Base-by-base conservation (phyloP, 2,113 vertebrate species). In the Oreocharis arfaki region DNA sequence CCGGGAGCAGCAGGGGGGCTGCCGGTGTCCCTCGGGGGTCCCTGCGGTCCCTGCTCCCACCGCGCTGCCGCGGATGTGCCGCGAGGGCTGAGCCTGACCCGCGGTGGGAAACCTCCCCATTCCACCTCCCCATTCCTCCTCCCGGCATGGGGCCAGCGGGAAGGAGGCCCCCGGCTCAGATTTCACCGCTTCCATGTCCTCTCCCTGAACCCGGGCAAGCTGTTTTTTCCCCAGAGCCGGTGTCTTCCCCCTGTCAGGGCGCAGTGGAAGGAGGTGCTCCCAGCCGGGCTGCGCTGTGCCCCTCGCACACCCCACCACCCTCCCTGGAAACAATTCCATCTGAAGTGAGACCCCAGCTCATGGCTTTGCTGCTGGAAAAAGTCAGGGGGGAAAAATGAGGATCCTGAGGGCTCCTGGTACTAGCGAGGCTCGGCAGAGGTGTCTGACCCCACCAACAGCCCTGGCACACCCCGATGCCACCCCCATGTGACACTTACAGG, bases 401-500 rank as follows among this genome's bases (percentile, higher is more conserved):
- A 26, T 52, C 26, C 70, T 11, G 6, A n/a, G 57, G 22, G 41
- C 39, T 87, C 20, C 64, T 15, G 6, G 47, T 35, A 27, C 33
- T 39, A 67, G 14, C 6, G 0, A 27, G 6, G 57, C 44, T 56
- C 0, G 0, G 33, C 37, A 0, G 0, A n/a, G 52, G 20, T 69
- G 63, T 61, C 1, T 33, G 50, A 53, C 17, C 24, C 2, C 14
- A 64, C 63, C 19, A 5, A 57, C 22, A 84, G 39, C 65, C 73
- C 63, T 41, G 46, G 68, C 33, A 24, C 14, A 1, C 73, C 56
- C 50, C 20, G 33, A 28, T 30, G 53, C 17, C 64, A 33, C 17
- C 14, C 33, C 4, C 10, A 4, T 8, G 78, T 49, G 83, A 53
- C 86, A 99, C 99, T 97, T 97, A 99, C 99, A 99, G 97, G 96